Conservation (phyloP, 2,797 vertebrate genomes). For the Bufotes viridis region DNA sequence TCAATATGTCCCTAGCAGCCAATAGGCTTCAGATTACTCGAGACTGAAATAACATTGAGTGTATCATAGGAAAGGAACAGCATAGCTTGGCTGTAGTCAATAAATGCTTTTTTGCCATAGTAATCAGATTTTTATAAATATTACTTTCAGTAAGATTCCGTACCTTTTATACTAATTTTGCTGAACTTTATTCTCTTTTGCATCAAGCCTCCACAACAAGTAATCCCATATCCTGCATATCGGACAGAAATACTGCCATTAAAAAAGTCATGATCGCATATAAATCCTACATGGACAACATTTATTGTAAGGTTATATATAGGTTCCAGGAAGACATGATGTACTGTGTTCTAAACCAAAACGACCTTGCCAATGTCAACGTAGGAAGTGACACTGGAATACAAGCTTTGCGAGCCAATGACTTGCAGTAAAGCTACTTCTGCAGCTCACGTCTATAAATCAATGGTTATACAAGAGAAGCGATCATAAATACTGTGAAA, state of each 20-base stretch:
- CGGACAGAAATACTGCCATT: background rate
- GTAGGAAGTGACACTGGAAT: background rate
- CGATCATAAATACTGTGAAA: constrained; percentile 49
- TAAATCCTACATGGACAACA: background rate
- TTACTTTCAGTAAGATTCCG: background rate
- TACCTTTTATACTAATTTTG: background rate
- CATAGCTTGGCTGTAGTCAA: background rate
- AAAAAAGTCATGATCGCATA: background rate
- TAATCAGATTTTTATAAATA: background rate
- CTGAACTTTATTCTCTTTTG: background rate
- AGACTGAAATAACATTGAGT: background rate
- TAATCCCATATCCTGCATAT: background rate
- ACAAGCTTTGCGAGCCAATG: constrained; percentile 1
- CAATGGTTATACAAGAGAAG: constrained; percentile 42
- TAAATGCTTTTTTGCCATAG: background rate
- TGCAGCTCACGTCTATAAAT: constrained; percentile 53
- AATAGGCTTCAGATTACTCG: background rate
- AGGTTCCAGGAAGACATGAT: constrained; percentile 22
- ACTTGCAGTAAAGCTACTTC: constrained; percentile 30
- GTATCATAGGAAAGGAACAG: background rate
- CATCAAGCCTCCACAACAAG: background rate
- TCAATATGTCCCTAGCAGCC: background rate
- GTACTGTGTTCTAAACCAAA: constrained; percentile 22
- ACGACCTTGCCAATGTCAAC: constrained; percentile 54
- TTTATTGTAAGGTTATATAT: background rate